Conservation (phyloP, 2,113 vertebrate species). For the Xiphophorus couchianus region DNA sequence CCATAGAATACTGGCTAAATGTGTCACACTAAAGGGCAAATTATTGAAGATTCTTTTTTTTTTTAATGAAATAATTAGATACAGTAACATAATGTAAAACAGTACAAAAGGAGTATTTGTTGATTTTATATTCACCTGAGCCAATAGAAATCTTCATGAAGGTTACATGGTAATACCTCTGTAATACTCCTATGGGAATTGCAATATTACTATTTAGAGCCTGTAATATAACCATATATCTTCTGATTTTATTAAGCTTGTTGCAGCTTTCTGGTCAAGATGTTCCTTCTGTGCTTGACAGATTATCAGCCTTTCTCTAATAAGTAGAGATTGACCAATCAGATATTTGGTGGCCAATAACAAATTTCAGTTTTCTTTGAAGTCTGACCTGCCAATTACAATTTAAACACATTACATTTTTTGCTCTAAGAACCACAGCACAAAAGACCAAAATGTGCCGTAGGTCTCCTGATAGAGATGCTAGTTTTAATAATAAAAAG, state of each 20-base stretch:
- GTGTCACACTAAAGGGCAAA: constrained; percentile 16
- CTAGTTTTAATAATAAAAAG: no score
- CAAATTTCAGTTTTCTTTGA: background rate
- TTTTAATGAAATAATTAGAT: constrained; percentile 4
- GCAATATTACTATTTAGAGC: constrained; percentile 5
- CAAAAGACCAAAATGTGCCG: no score
- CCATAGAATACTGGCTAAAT: constrained; percentile 8
- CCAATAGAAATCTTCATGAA: constrained; percentile 30
- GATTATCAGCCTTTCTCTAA: constrained; percentile 64
- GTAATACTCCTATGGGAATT: constrained; percentile 1
- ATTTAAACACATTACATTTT: no score
- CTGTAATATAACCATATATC: no score
- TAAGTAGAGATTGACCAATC: constrained; percentile 49
- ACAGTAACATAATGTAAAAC: constrained; percentile 2
- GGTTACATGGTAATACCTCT: background rate
- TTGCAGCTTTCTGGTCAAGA: constrained; percentile 62
- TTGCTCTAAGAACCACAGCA: no score
- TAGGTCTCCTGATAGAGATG: no score
- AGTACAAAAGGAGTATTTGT: background rate
- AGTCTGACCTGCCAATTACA: no score
- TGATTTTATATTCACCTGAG: constrained; percentile 15
- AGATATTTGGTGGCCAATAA: background rate
- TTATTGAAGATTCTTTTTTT: constrained; percentile 9
- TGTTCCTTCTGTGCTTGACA: constrained; percentile 65
- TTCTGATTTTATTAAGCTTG: constrained; percentile 23